These are phyloP conservation scores for Pseudolycoriella hygida DNA, from an alignment of 2,888 invertebrate genomes.

Conservation along the genomic window DNA sequence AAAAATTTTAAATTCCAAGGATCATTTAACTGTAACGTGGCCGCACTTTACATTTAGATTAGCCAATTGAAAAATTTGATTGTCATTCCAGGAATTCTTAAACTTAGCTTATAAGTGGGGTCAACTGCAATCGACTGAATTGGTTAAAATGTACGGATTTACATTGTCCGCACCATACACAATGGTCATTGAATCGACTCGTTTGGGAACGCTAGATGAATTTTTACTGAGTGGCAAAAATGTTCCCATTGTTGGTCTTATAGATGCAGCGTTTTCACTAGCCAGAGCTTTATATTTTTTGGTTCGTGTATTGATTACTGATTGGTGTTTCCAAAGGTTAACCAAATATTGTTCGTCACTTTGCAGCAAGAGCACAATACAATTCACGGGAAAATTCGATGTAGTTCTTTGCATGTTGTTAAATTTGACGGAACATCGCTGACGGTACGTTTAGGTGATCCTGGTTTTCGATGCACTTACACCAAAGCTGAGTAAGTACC, in stretches of 20 bases:
- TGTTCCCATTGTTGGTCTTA: conserved; percentile 49
- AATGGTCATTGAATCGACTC: conserved; percentile 64
- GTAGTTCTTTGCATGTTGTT: conserved; percentile 63
- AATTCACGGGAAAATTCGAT: conserved; percentile 72
- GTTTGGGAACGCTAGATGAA: conserved; percentile 57
- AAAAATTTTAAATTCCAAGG: conserved; percentile 52
- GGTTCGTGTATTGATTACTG: conserved; percentile 28
- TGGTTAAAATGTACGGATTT: conserved; percentile 61
- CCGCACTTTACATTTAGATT: conserved; percentile 6
- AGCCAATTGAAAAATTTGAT: conserved; percentile 8
- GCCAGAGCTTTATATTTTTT: conserved; percentile 77
- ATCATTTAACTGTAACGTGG: conserved; percentile 40
- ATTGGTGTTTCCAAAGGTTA: too few relatives aligned
- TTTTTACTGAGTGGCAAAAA: conserved; percentile 28
- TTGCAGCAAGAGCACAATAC: conserved; percentile 55
- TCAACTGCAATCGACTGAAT: conserved; percentile 53
- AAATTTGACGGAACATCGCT: conserved; percentile 45
- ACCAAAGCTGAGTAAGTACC: conserved; percentile 43
- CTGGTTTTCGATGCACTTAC: conserved; percentile 49
- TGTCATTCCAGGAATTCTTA: conserved; percentile 58
- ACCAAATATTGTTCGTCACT: conserved; percentile 7
- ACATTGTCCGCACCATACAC: conserved; percentile 61
- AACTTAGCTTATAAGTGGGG: conserved; percentile 63
- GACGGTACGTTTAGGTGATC: conserved; percentile 66
- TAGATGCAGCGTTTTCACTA: conserved; percentile 64